Percentiles rank a stretch among this genome's conserved stretches.
Evolutionary conservation across 1,140 invertebrate species (phyloP).

Genomic region (Apis dorsata): DNA sequence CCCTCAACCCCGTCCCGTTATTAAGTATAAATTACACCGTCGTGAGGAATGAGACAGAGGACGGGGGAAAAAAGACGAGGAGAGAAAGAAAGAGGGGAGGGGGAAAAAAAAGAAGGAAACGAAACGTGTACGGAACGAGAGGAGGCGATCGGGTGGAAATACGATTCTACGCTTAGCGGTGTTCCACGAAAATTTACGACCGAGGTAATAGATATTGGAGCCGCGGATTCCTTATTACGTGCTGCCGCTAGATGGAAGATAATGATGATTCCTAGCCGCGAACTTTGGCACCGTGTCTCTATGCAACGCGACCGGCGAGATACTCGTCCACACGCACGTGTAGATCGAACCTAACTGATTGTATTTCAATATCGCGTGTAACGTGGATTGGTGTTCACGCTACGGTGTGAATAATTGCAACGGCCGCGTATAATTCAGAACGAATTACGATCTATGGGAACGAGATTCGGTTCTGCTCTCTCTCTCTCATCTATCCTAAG

Average conservation of each 20-base stretch:
- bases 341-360: constrained; percentile 45
- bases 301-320: constrained; percentile 30
- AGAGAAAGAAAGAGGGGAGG: not conserved
- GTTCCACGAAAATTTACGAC: constrained; percentile 56
- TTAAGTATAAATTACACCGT: constrained; percentile 64
- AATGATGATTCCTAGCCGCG: constrained; percentile 62
- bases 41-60: not conserved
- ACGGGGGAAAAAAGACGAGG: not conserved
- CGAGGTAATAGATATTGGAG: constrained; percentile 66
- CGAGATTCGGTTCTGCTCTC: not conserved
- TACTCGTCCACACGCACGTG: constrained; percentile 31
- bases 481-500: not conserved
- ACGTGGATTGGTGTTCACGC: not conserved
- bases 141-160: constrained; percentile 61
- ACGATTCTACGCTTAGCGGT: constrained; percentile 58
- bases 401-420: constrained; percentile 9
- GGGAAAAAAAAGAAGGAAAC: constrained; percentile 11
- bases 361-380: constrained; percentile 49
- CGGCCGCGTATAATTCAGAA: not conserved
- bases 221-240: constrained; percentile 64
- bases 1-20: constrained; percentile 39
- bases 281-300: constrained; percentile 57
- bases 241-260: constrained; percentile 60
- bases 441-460: constrained; percentile 33
- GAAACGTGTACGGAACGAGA: not conserved